Evolutionary conservation across 2,797 vertebrate species (phyloP).

Genomic region (Crenichthys baileyi): DNA sequence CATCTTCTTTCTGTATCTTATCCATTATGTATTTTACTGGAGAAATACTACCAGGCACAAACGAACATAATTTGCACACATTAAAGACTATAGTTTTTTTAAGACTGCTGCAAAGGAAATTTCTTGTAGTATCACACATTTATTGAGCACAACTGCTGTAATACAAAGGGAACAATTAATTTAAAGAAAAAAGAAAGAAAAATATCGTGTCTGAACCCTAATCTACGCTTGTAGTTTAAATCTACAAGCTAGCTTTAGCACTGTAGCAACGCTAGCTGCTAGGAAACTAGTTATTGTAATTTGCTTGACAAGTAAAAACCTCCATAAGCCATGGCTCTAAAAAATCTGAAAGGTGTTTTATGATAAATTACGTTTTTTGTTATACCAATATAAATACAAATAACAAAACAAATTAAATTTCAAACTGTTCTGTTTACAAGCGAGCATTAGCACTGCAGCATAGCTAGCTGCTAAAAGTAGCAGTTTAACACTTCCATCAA

Average conservation of each 20-base stretch:
- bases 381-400: neutral
- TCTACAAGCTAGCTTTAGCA: neutral
- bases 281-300: neutral
- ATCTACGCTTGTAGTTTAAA: neutral
- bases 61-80: neutral
- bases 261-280: neutral
- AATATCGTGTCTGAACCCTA: neutral
- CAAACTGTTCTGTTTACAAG: neutral
- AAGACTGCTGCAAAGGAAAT: neutral
- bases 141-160: neutral
- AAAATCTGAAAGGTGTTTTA: neutral
- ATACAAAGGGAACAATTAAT: neutral
- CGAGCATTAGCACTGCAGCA: neutral
- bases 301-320: neutral
- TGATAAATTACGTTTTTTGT: neutral
- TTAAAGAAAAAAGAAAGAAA: neutral
- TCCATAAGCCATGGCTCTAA: neutral
- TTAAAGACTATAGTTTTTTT: neutral
- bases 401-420: neutral
- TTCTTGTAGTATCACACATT: too few relatives aligned
- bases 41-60: neutral
- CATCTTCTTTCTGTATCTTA: neutral
- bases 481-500: neutral
- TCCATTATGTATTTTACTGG: neutral
- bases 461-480: neutral